Evolutionary conservation across 2,888 invertebrate species (phyloP).

Genomic region (Nemapogon koenigi): DNA sequence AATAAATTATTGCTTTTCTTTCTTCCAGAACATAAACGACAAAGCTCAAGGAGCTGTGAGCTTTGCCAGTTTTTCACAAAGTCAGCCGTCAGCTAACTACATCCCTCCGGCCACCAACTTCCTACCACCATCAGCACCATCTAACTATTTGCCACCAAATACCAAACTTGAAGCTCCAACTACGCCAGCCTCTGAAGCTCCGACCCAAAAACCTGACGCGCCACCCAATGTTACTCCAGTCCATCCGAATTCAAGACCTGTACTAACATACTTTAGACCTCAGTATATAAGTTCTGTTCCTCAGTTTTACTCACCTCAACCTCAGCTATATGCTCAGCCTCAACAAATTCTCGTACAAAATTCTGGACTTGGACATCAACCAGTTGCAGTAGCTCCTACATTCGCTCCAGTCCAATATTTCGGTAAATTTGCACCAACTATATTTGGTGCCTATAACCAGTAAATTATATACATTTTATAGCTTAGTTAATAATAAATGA

Average conservation of each 20-base stretch:
- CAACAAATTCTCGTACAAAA: constrained; percentile 12
- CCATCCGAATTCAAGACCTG: background rate
- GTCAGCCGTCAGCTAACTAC: constrained; percentile 21
- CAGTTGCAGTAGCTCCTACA: constrained; percentile 22
- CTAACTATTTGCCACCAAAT: constrained; percentile 12
- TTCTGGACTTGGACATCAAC: constrained; percentile 16
- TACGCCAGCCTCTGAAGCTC: constrained; percentile 10
- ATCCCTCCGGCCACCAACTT: constrained; percentile 6
- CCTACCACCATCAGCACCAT: constrained; percentile 10
- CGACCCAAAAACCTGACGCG: background rate
- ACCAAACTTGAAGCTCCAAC: constrained; percentile 14
- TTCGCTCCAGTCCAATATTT: constrained; percentile 41
- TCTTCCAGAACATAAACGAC: constrained; percentile 30
- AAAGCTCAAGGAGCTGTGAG: constrained; percentile 38
- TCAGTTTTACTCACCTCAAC: constrained; percentile 8
- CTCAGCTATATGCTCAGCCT: constrained; percentile 14
- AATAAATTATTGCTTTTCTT: constrained; percentile 8
- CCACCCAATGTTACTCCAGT: background rate
- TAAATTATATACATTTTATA: constrained; percentile 16
- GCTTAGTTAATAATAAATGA: too few species aligned
- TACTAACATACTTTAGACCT: constrained; percentile 3
- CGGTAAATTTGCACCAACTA: constrained; percentile 36
- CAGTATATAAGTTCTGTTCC: background rate
- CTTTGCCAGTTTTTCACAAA: constrained; percentile 38
- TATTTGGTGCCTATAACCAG: constrained; percentile 27